Base-by-base conservation (phyloP, 2,113 vertebrate genomes). In the Canis aureus region DNA sequence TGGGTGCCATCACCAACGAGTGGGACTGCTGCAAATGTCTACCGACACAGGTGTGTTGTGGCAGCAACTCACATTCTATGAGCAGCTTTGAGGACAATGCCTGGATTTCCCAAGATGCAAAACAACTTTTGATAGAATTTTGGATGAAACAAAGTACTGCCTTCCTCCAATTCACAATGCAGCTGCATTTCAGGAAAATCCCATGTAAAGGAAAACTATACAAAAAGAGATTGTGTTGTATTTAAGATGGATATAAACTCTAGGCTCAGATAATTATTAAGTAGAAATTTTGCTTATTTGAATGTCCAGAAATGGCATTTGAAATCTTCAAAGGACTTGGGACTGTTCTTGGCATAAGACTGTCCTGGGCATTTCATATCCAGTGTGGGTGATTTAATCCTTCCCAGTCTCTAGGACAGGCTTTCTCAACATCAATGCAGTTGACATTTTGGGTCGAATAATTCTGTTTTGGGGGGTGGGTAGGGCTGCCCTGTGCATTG, bases 11-110 rank as follows among this genome's bases (percentile, higher is more conserved):
- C 22, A 4, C 23, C 0, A 2, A 2, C 0, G 60, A 64, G 29
- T 0, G 0, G 12, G 32, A 2, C 38, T 11, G 17, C 35, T 59
- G 74, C 27, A 53, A 23, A 49, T 16, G 23, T 29, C 3, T 3
- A 4, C 2, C 1, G 3, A 60, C 55, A 16, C 83, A 53, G 66
- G 60, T 79, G 59, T 51, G 60, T 23, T 15, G 27, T 12, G 35
- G 81, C 5, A 43, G 25, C 11, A 35, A 35, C 32, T 29, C 49
- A 12, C 7, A 12, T 53, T 27, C 13, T 25, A 13, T 0, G 1
- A 53, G 69, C 29, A 15, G 38, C 82, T 57, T 11, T 11, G 73
- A 66, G 83, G 29, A n/a, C 17, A 22, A 17, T 22, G 25, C 20
- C 49, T 38, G 85, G 25, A 62, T 80, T 74, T 74, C 79, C 69